Conservation (phyloP, 2,797 vertebrate species). For the Urosaurus nigricauda region DNA sequence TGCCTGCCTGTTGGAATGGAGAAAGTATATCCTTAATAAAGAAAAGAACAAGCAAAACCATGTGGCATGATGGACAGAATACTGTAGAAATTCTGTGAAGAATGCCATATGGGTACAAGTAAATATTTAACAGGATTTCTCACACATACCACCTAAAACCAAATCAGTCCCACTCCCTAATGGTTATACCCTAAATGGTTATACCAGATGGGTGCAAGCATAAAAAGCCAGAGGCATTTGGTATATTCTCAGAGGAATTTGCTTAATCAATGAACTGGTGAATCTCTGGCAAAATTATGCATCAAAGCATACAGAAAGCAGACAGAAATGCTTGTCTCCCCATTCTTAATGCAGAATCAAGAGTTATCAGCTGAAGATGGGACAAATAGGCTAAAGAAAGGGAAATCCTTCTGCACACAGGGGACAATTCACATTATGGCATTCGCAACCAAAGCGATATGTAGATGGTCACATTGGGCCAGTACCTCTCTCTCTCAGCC, state of each 20-base stretch:
- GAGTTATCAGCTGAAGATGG: background rate
- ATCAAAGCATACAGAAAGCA: background rate
- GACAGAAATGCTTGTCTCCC: no score
- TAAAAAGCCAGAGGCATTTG: background rate
- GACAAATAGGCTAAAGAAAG: background rate
- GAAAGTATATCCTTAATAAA: background rate
- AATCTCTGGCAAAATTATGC: background rate
- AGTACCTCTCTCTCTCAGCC: background rate
- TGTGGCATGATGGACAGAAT: no score
- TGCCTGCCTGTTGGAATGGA: conserved; percentile 84
- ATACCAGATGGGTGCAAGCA: background rate
- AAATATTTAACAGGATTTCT: background rate
- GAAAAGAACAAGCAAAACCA: no score
- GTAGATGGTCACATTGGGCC: background rate
- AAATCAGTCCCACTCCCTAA: background rate
- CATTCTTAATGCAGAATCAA: no score
- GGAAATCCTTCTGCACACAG: background rate
- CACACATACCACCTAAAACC: background rate
- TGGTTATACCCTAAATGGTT: background rate
- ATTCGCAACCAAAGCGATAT: background rate
- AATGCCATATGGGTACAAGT: background rate
- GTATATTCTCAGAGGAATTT: background rate
- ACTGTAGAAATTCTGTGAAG: background rate
- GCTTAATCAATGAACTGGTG: background rate
- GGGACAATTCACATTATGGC: no score